Evolutionary conservation across 2,113 vertebrate species (phyloP).

Genomic region (Pelecanoides urinatrix): DNA sequence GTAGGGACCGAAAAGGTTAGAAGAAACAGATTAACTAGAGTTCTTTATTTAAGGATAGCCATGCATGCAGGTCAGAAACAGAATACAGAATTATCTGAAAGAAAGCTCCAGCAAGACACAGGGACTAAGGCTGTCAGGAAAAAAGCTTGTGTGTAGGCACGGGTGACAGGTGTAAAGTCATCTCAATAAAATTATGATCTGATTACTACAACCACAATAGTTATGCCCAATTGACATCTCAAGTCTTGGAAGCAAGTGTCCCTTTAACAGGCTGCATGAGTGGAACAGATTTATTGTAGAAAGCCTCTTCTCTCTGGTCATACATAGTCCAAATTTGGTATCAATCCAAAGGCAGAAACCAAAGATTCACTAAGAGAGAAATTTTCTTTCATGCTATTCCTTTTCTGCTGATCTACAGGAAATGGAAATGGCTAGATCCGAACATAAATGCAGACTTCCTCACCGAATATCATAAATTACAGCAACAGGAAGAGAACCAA

Average conservation of each 20-base stretch:
- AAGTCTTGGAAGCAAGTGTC: neutral
- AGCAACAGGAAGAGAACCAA: constrained; percentile 56
- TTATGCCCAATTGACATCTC: neutral
- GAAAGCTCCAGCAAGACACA: neutral
- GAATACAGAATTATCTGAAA: neutral
- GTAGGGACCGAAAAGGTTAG: neutral
- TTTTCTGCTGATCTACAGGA: constrained; percentile 30
- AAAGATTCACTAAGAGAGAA: neutral
- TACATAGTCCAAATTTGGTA: neutral
- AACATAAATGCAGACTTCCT: constrained; percentile 49
- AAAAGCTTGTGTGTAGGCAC: fast-evolving
- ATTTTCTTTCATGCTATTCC: neutral
- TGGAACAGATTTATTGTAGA: fast-evolving
- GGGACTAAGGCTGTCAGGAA: neutral
- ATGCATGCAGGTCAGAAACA: neutral
- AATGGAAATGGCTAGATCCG: constrained; percentile 7
- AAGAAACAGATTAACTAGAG: neutral
- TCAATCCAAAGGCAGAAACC: neutral
- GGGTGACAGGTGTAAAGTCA: neutral
- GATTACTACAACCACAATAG: neutral
- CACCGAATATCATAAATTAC: constrained; percentile 14
- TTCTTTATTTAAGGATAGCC: neutral
- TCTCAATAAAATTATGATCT: neutral
- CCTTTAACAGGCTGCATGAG: fast-evolving
- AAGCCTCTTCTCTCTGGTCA: neutral